phyloP scores from a whole-genome alignment of 2,888 invertebrate genomes.

The Cheilosia vernalis region DNA sequence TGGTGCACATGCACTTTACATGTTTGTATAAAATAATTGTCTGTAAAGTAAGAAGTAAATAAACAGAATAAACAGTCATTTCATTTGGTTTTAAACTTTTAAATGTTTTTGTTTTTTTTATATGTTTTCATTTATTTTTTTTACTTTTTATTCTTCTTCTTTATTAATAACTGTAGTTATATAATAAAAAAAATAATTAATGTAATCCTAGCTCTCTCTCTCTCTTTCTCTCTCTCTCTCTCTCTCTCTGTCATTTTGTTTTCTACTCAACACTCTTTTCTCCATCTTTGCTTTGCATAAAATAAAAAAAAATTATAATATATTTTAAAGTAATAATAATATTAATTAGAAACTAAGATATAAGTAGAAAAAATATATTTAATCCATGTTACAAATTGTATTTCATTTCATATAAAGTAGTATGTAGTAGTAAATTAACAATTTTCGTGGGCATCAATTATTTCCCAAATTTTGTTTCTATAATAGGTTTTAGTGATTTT shows the following conservation, averaged over 20 bases:
- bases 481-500: constrained; percentile 24
- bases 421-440: constrained; percentile 32
- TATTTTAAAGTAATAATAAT: constrained; percentile 35
- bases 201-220: constrained; percentile 24
- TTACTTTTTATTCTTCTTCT: constrained; percentile 13
- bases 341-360: constrained; percentile 39
- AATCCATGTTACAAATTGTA: constrained; percentile 44
- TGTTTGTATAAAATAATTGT: no score
- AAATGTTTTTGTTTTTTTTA: constrained; percentile 47
- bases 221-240: constrained; percentile 24
- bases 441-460: not conserved
- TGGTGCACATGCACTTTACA: no score
- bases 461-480: constrained; percentile 8
- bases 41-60: not conserved
- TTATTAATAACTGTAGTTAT: constrained; percentile 46
- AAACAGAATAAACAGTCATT: not conserved
- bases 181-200: constrained; percentile 40
- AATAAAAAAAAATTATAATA: constrained; percentile 37
- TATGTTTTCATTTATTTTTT: constrained; percentile 22
- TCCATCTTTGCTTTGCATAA: constrained; percentile 39
- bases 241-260: constrained; percentile 26
- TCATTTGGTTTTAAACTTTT: constrained; percentile 51
- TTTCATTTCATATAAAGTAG: constrained; percentile 10
- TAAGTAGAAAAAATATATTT: constrained; percentile 59
- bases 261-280: constrained; percentile 30